Percentiles rank a stretch among this genome's conserved stretches.
Evolutionary conservation across 2,113 vertebrate species (phyloP).

Genomic region (Grus americana): DNA sequence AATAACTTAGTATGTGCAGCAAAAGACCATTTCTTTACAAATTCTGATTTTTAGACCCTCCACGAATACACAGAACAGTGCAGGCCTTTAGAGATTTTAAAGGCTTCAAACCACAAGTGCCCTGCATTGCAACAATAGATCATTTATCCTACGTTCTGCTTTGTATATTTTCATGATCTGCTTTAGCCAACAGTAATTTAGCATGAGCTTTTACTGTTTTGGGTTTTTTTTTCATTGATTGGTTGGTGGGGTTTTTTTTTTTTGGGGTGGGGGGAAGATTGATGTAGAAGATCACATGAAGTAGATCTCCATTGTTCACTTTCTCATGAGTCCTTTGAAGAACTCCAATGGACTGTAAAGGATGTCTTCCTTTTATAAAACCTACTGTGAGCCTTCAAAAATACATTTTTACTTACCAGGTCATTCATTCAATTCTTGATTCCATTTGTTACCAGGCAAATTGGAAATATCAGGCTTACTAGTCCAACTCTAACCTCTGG

Average conservation of each 20-base stretch:
- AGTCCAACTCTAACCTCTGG: background rate
- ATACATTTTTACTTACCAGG: background rate
- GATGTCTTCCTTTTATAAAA: background rate
- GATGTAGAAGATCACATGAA: background rate
- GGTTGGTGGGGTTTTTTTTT: background rate
- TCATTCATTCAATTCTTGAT: background rate
- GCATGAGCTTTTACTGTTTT: background rate
- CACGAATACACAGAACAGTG: background rate
- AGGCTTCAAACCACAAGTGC: background rate
- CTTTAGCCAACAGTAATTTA: background rate
- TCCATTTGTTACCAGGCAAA: background rate
- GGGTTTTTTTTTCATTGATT: background rate
- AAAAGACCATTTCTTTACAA: background rate
- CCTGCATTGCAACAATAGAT: background rate
- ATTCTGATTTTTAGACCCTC: background rate
- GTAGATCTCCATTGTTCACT: background rate
- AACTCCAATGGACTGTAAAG: background rate
- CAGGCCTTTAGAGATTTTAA: background rate
- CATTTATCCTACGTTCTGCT: background rate
- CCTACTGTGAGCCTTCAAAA: background rate
- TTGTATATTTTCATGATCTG: background rate
- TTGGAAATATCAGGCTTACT: background rate
- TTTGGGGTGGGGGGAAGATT: background rate
- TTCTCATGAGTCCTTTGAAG: background rate
- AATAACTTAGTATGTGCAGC: background rate